Evolutionary conservation across 2,797 vertebrate species (phyloP).

Genomic region (Peromyscus melanophrys): DNA sequence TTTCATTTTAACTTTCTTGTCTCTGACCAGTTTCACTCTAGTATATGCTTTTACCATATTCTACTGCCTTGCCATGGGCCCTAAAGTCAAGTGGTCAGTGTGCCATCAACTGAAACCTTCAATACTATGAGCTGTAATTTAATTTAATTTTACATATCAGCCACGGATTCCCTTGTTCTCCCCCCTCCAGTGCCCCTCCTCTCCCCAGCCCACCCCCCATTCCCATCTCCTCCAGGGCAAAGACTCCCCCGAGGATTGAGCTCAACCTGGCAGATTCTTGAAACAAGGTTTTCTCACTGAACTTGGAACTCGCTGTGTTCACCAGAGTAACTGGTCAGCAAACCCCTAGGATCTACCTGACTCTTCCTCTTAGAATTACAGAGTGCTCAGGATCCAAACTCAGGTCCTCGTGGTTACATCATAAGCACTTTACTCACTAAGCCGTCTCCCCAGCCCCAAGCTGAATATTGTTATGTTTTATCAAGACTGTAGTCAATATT

Average conservation of each 20-base stretch:
- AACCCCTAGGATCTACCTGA: not conserved
- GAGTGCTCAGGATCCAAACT: not conserved
- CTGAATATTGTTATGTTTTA: not conserved
- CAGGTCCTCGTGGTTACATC: not conserved
- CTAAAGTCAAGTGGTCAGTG: not conserved
- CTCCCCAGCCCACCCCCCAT: no score
- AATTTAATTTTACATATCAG: no score
- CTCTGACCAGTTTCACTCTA: not conserved
- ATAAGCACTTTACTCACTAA: not conserved
- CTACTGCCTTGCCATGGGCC: not conserved
- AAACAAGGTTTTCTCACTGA: not conserved
- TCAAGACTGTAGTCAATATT: not conserved
- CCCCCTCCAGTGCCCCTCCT: no score
- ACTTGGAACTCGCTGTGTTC: not conserved
- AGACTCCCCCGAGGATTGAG: no score
- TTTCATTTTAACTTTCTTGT: not conserved
- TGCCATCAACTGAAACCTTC: not conserved
- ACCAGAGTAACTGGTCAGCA: not conserved
- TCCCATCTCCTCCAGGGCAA: no score
- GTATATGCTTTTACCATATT: not conserved
- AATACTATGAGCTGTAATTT: not conserved
- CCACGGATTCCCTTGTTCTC: no score
- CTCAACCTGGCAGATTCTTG: no score
- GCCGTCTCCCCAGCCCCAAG: not conserved
- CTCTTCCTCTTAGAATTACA: not conserved